These are phyloP conservation scores for Palythoa caribaeorum DNA, from an alignment of 92 coral and sea anemone species.

Conservation along the genomic window DNA sequence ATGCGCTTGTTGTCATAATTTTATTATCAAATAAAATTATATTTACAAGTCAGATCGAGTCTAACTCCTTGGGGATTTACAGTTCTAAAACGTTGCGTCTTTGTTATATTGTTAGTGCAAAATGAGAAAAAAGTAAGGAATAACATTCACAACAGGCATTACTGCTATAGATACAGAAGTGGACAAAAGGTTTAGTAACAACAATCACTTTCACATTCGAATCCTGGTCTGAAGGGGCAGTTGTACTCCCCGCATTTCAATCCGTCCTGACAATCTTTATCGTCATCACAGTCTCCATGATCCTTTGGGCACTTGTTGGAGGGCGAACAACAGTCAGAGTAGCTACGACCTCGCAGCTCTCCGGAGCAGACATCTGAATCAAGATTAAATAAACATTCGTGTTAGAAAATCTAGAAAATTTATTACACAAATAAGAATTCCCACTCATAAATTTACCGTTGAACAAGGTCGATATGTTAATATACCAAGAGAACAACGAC, in stretches of 20 bases:
- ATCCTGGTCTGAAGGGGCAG: background rate
- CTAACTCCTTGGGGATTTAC: no score
- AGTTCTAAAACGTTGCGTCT: no score
- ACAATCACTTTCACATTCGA: background rate
- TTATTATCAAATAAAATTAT: no score
- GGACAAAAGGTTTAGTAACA: background rate
- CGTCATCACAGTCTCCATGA: conserved; percentile 19
- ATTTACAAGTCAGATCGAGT: no score
- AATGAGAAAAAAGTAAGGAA: no score
- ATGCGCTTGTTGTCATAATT: no score
- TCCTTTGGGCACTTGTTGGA: background rate
- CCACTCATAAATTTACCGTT: no score
- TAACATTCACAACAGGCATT: background rate
- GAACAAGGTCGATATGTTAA: no score
- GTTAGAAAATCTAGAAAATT: background rate
- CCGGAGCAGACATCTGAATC: background rate
- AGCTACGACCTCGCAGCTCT: background rate
- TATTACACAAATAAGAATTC: no score
- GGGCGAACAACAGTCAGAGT: background rate
- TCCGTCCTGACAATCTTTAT: background rate
- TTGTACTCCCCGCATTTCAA: background rate
- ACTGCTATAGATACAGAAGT: background rate
- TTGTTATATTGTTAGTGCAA: no score
- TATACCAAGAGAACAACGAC: no score
- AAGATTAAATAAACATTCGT: background rate